A percentile compares a stretch with the other conserved stretches of the same genome.
Evolutionary conservation across 2,113 vertebrate genomes (phyloP).

Genomic region (Willisornis vidua): DNA sequence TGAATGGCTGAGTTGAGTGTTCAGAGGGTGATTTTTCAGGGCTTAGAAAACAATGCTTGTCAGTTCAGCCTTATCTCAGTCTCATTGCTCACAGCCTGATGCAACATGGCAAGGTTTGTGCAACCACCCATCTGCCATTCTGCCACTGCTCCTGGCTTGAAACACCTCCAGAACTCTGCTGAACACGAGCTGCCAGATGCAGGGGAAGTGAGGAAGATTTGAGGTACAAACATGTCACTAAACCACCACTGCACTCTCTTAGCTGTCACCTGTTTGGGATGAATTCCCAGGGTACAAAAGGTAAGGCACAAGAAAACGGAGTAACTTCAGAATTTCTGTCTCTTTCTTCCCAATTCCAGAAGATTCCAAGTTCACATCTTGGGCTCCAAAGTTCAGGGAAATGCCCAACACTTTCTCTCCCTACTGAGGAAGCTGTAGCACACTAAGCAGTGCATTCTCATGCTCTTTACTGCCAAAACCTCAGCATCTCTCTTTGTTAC

Average conservation of each 20-base stretch:
- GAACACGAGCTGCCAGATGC: not conserved
- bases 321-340: not conserved
- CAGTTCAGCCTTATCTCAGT: not conserved
- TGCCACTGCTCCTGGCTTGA: not conserved
- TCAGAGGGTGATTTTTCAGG: not conserved
- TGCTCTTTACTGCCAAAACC: not conserved
- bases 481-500: not conserved
- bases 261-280: not conserved
- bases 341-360: not conserved
- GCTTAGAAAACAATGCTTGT: not conserved
- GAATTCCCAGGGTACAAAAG: not conserved
- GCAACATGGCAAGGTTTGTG: not conserved
- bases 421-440: not conserved
- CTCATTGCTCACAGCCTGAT: not conserved
- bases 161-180: not conserved
- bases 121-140: conserved; percentile 21
- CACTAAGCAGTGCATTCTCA: not conserved
- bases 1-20: not conserved
- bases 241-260: conserved; percentile 27
- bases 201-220: not conserved
- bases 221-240: not conserved
- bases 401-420: not conserved
- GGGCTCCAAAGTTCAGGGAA: not conserved
- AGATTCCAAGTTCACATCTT: not conserved
- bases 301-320: not conserved